Base-by-base conservation (phyloP, 2,888 invertebrate genomes). In the Athripsodes cinereus region DNA sequence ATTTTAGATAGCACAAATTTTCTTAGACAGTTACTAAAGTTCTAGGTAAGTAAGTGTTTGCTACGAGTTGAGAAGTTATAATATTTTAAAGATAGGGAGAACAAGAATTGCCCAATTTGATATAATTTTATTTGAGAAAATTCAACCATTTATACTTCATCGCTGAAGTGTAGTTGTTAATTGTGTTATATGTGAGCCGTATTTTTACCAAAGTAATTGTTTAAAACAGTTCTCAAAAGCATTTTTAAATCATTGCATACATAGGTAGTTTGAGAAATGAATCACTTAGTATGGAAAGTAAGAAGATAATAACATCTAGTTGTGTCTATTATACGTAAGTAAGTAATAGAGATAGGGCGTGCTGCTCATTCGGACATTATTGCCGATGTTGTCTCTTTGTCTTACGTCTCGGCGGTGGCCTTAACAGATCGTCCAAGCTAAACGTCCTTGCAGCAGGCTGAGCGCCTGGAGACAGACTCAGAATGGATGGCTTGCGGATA, bases 391-490 rank as follows among this genome's bases (percentile, higher is more conserved):
- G 11, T 50, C 50, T 50, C 40, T 40, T 40, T 26, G 76, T 83
- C 86, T 87, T 88, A 87, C 87, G 87, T 86, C 86, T 84, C 75
- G 85, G 84, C 79, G 84, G 85, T 78, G 87, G 86, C 81, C 87
- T 86, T 82, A 90, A 86, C 78, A 90, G 85, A 86, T 90, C 89
- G 83, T 90, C 90, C 82, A 89, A 84, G 83, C 88, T 89, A 84
- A 89, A 89, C 74, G 90, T 89, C 80, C 89, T 83, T 74, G 86
- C 85, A 75, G 87, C 83, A 69, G 82, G 79, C 74, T 83, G 82
- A 67, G 77, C 76, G 66, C 74, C 67, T 65, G 70, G 69, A 79
- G 82, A 80, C 78, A 88, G 84, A 80, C 88, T 88, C 78, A 89
- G 82, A 79, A 89, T 84, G 75, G 89, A 90, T 78, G 89, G 88